Conservation (phyloP, 2,888 invertebrate genomes). For the Polyploca ridens region DNA sequence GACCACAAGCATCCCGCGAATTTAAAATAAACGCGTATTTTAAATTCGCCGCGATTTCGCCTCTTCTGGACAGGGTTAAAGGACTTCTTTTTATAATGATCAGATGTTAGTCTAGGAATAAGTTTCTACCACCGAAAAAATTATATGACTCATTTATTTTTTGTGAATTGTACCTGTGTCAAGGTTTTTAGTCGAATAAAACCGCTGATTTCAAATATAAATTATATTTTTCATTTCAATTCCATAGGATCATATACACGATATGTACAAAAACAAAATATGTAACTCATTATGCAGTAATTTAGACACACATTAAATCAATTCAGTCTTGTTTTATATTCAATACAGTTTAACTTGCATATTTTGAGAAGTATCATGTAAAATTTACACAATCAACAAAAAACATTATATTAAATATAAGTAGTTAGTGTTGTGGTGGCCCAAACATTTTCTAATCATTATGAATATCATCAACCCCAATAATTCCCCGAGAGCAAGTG, state of each 20-base stretch:
- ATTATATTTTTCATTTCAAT: slow-evolving; percentile 75
- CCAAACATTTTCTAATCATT: neutral
- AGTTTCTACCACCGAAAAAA: slow-evolving; percentile 12
- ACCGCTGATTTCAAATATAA: slow-evolving; percentile 71
- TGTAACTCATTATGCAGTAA: slow-evolving; percentile 50
- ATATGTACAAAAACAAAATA: slow-evolving; percentile 62
- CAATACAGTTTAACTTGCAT: slow-evolving; percentile 69
- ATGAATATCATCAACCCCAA: too few species aligned
- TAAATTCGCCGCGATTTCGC: too few species aligned
- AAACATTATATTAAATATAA: slow-evolving; percentile 19
- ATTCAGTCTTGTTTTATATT: slow-evolving; percentile 79
- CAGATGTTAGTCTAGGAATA: slow-evolving; percentile 11
- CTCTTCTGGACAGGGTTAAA: too few species aligned
- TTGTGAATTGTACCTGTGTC: slow-evolving; percentile 7
- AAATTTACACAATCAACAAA: slow-evolving; percentile 22
- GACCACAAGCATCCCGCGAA: too few species aligned
- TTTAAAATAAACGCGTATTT: too few species aligned
- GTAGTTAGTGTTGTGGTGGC: neutral
- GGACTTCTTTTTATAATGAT: too few species aligned
- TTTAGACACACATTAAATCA: slow-evolving; percentile 67
- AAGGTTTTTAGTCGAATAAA: slow-evolving; percentile 44
- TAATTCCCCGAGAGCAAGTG: too few species aligned
- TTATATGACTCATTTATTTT: slow-evolving; percentile 14
- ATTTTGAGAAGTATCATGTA: neutral
- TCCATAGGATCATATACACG: slow-evolving; percentile 53